A percentile compares a stretch with the other conserved stretches of the same genome.
phyloP scores from a whole-genome alignment of 2,888 invertebrate species.

The Ornithoptera alexandrae region DNA sequence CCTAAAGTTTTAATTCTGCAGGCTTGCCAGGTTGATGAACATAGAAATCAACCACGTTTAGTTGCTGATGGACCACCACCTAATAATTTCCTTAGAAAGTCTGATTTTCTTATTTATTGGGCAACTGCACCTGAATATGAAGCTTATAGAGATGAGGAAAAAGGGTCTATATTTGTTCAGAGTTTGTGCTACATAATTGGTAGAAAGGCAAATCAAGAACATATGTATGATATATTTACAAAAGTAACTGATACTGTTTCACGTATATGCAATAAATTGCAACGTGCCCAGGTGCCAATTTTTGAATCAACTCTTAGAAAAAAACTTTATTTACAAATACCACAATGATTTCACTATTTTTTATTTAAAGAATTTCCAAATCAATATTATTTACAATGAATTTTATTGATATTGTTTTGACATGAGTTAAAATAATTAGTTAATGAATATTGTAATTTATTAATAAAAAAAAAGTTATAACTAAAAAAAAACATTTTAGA shows the following conservation, averaged over 20 bases:
- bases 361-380: neutral
- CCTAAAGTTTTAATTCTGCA: slow-evolving; percentile 69
- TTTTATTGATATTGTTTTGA: neutral
- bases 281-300: slow-evolving; percentile 58
- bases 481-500: too few relatives aligned
- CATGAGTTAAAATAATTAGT: too few relatives aligned
- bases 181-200: slow-evolving; percentile 53
- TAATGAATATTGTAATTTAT: too few relatives aligned
- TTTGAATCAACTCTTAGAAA: slow-evolving; percentile 59
- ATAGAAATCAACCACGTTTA: slow-evolving; percentile 39
- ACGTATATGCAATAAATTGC: slow-evolving; percentile 44
- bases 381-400: neutral
- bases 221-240: slow-evolving; percentile 63
- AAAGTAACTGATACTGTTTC: slow-evolving; percentile 56
- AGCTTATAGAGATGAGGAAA: slow-evolving; percentile 57
- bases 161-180: slow-evolving; percentile 69
- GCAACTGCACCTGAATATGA: slow-evolving; percentile 70
- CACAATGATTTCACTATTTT: slow-evolving; percentile 28
- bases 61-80: slow-evolving; percentile 54
- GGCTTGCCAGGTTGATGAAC: slow-evolving; percentile 64
- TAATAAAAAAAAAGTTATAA: too few relatives aligned
- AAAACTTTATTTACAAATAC: slow-evolving; percentile 58
- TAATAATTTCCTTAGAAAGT: slow-evolving; percentile 50
- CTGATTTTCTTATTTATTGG: slow-evolving; percentile 66
- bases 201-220: slow-evolving; percentile 48